These are phyloP conservation scores for Triplophysa siluroides DNA, from an alignment of 2,113 vertebrate genomes.

Conservation along the genomic window DNA sequence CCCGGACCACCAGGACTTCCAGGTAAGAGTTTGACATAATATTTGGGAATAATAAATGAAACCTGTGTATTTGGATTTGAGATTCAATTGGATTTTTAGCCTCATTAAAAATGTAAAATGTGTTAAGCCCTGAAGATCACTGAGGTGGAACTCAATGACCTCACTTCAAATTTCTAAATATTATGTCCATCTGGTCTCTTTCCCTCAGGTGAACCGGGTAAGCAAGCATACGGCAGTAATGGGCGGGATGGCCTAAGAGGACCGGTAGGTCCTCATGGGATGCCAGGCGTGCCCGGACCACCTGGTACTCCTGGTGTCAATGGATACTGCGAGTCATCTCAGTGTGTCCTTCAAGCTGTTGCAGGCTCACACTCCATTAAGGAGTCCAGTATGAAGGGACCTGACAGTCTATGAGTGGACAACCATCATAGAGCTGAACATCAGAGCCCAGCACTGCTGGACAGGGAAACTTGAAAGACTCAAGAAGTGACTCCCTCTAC, in stretches of 20 bases:
- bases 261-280: slow-evolving; percentile 77
- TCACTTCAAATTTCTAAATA: not conserved
- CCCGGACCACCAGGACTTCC: slow-evolving; percentile 87
- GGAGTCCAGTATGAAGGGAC: slow-evolving; percentile 78
- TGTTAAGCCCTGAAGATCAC: no score
- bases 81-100: no score
- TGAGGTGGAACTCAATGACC: not conserved
- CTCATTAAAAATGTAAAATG: no score
- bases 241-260: slow-evolving; percentile 86
- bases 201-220: slow-evolving; percentile 83
- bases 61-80: no score
- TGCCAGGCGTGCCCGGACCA: slow-evolving; percentile 83
- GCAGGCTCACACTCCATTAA: slow-evolving; percentile 59
- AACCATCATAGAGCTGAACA: not conserved
- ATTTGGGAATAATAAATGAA: no score
- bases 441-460: slow-evolving; percentile 30
- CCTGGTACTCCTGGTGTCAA: slow-evolving; percentile 80
- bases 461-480: slow-evolving; percentile 51
- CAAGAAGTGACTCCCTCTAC: slow-evolving; percentile 44
- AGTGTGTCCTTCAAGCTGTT: slow-evolving; percentile 79
- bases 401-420: slow-evolving; percentile 65
- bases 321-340: slow-evolving; percentile 86
- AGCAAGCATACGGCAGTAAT: slow-evolving; percentile 82
- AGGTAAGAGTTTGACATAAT: slow-evolving; percentile 72
- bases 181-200: not conserved